Evolutionary conservation across 2,888 invertebrate genomes (phyloP), one percentile per base, ranked within the genome.

Genomic region (Eupsilia transversa): DNA sequence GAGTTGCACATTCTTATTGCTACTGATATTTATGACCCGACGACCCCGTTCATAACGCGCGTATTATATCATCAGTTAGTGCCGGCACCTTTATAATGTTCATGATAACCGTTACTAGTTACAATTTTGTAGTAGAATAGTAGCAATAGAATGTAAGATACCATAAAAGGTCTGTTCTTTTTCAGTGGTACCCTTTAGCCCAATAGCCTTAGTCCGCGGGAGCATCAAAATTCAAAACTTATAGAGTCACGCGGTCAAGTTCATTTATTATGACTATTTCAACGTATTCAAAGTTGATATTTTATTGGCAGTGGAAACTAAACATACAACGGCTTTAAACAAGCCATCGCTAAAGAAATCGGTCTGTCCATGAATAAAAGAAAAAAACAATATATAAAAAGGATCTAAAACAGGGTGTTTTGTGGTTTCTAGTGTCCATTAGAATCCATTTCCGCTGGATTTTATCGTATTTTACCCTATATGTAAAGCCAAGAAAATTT

Each of bases 381-480:
- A 27, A 0, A n/a, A 38, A 63, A 64, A 14, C 5, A 1, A 9
- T 12, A 41, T 38, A 60, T n/a, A 33, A 52, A 33, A 70, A n/a
- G 35, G 49, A 79, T 54, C 69, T 52, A 14, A 57, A 43, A 69
- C 61, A 76, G 75, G 72, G 75, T 79, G 65, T 63, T 20, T 54
- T 59, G 63, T 49, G 59, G 71, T 63, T 30, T 68, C 35, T 75
- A 20, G 61, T 68, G 5, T 38, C n/a, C 33, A 38, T n/a, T 54
- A 12, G 23, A 54, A 56, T 38, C 56, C 54, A 74, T 43, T 35
- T 38, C 35, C 60, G n/a, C 61, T 61, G 43, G 6, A 74, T 61
- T 61, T 10, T 38, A 60, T 64, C 5, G 41, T 69, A 59, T 61
- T 46, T 67, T 41, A 52, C 52, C 27, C 49, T 74, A 4, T 46